These are phyloP conservation scores for Metopia argyrocephala DNA, from an alignment of 2,888 invertebrate species.

Conservation along the genomic window DNA sequence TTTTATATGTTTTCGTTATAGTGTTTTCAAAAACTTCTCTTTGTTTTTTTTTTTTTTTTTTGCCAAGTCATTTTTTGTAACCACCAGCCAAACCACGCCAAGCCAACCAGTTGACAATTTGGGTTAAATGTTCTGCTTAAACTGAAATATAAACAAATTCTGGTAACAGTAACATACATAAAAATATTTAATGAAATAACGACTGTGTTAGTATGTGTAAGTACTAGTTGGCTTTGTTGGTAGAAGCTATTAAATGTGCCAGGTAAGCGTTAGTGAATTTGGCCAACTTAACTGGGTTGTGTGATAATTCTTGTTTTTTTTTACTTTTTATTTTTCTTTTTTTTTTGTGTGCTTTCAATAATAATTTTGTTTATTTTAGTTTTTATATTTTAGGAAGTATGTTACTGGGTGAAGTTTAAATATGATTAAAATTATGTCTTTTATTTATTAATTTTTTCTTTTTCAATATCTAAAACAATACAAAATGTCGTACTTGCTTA, in stretches of 20 bases:
- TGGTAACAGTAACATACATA: slow-evolving; percentile 6
- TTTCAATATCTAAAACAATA: too few species aligned
- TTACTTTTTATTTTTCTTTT: too few species aligned
- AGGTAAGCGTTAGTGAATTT: neutral
- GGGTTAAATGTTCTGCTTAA: slow-evolving; percentile 53
- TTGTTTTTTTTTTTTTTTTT: slow-evolving; percentile 15
- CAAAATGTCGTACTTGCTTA: too few species aligned
- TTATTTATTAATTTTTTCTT: too few species aligned
- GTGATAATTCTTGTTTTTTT: neutral
- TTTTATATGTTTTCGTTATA: slow-evolving; percentile 9
- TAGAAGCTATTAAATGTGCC: neutral
- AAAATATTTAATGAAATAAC: slow-evolving; percentile 1
- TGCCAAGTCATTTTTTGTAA: slow-evolving; percentile 42
- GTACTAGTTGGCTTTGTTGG: neutral
- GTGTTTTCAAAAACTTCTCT: neutral
- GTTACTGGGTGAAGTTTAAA: slow-evolving; percentile 61
- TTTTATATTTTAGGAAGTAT: slow-evolving; percentile 26
- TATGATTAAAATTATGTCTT: too few species aligned
- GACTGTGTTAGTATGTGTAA: neutral
- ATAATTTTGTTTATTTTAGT: slow-evolving; percentile 14
- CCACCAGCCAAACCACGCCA: slow-evolving; percentile 11
- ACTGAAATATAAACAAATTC: slow-evolving; percentile 18
- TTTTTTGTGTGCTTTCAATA: neutral
- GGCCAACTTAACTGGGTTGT: slow-evolving; percentile 10
- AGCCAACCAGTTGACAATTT: slow-evolving; percentile 54